Percentiles rank a stretch among this genome's conserved stretches.
Conservation (phyloP, 2,113 vertebrate species). For the Ctenomys sociabilis region DNA sequence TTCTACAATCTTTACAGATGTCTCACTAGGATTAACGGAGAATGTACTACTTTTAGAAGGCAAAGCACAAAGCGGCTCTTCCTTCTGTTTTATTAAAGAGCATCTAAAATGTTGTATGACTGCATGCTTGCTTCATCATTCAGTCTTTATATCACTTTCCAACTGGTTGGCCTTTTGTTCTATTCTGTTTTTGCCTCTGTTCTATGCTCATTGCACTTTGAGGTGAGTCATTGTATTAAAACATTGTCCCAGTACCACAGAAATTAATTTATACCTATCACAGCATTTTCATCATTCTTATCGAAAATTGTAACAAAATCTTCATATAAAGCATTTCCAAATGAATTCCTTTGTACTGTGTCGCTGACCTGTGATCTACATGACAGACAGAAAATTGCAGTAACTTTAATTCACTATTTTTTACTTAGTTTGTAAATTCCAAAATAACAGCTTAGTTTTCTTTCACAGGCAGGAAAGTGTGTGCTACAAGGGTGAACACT, state of each 20-base stretch:
- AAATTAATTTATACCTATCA: constrained; percentile 43
- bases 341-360: neutral
- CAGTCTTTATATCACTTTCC: neutral
- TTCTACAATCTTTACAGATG: neutral
- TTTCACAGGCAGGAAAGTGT: neutral
- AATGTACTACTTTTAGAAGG: neutral
- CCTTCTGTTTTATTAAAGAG: neutral
- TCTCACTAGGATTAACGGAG: neutral
- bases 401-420: neutral
- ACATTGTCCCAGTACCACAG: neutral
- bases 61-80: neutral
- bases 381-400: neutral
- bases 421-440: neutral
- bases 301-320: neutral
- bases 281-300: neutral
- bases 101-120: neutral
- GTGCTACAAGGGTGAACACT: neutral
- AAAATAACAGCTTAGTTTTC: neutral
- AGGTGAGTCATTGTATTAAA: constrained; percentile 32
- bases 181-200: neutral
- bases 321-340: neutral
- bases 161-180: neutral
- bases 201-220: neutral
- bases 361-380: neutral
- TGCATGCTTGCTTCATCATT: neutral